Conservation (phyloP, 2,113 vertebrate genomes). For the Leuciscus idus region DNA sequence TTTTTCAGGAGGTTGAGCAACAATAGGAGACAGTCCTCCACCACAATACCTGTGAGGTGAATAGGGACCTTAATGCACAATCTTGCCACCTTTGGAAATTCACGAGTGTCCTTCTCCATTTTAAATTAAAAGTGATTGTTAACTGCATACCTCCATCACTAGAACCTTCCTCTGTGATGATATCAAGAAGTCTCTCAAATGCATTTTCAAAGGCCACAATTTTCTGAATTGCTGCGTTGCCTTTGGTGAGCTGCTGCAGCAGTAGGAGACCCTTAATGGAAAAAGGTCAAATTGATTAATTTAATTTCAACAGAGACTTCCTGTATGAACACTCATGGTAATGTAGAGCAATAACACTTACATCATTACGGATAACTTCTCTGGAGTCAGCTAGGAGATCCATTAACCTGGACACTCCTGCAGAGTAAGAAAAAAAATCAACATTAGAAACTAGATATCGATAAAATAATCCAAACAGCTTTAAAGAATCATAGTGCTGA, state of each 20-base stretch:
- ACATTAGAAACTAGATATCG: neutral
- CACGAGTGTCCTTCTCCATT: too few relatives aligned
- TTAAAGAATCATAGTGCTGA: neutral
- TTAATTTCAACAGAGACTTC: neutral
- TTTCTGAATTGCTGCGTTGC: conserved; percentile 98
- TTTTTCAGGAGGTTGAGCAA: conserved; percentile 93
- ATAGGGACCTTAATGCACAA: neutral
- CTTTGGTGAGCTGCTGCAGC: conserved; percentile 94
- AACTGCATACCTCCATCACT: conserved; percentile 89
- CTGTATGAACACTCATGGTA: neutral
- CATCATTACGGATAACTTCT: conserved; percentile 97
- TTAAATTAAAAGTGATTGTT: neutral
- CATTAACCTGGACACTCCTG: conserved; percentile 97
- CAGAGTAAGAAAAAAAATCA: neutral
- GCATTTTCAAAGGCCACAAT: conserved; percentile 99
- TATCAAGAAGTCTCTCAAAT: conserved; percentile 95
- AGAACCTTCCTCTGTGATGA: conserved; percentile 94
- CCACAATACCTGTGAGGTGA: conserved; percentile 86
- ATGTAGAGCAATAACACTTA: conserved; percentile 71
- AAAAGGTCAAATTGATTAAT: conserved; percentile 5
- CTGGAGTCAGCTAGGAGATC: conserved; percentile 94
- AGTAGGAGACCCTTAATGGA: conserved; percentile 85
- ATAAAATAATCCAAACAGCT: neutral
- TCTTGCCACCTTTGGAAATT: neutral
- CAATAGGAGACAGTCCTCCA: conserved; percentile 95